phyloP scores from a whole-genome alignment of 2,888 invertebrate species.

The Micoletzkya japonica region DNA sequence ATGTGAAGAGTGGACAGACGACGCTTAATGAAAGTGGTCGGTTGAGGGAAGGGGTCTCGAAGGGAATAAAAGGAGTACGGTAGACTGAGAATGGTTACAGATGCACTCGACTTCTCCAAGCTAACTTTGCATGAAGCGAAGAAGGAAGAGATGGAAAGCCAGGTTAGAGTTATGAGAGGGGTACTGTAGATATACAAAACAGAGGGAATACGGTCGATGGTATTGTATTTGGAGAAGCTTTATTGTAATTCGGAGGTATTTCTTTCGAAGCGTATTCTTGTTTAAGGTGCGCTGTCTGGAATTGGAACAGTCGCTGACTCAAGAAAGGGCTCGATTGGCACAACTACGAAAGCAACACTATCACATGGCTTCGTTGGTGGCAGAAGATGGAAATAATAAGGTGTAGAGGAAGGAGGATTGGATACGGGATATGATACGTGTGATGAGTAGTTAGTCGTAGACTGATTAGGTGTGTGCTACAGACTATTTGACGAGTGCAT shows the following conservation, averaged over 20 bases:
- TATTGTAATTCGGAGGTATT: not conserved
- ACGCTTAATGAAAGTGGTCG: conserved; percentile 82
- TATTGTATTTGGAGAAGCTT: too few relatives aligned
- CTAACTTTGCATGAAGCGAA: conserved; percentile 91
- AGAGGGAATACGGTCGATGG: too few relatives aligned
- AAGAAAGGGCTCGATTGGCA: conserved; percentile 82
- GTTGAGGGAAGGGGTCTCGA: too few relatives aligned
- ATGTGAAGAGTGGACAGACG: conserved; percentile 85
- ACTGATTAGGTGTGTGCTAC: too few relatives aligned
- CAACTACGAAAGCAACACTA: conserved; percentile 90
- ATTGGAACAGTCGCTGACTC: conserved; percentile 85
- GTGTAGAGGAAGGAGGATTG: too few relatives aligned
- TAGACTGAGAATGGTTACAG: conserved; percentile 67
- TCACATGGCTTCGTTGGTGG: conserved; percentile 67
- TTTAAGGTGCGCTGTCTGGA: conserved; percentile 77
- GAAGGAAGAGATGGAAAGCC: conserved; percentile 93
- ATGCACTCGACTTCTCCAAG: conserved; percentile 85
- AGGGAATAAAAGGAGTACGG: not conserved
- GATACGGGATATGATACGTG: too few relatives aligned
- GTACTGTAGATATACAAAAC: not conserved
- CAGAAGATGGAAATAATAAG: too few relatives aligned
- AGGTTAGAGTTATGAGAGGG: conserved; percentile 71
- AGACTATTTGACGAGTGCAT: too few relatives aligned
- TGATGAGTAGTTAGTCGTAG: too few relatives aligned
- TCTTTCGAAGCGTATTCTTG: not conserved